Conservation (phyloP, 1,140 invertebrate genomes). For the Lasaia peninsularis region DNA sequence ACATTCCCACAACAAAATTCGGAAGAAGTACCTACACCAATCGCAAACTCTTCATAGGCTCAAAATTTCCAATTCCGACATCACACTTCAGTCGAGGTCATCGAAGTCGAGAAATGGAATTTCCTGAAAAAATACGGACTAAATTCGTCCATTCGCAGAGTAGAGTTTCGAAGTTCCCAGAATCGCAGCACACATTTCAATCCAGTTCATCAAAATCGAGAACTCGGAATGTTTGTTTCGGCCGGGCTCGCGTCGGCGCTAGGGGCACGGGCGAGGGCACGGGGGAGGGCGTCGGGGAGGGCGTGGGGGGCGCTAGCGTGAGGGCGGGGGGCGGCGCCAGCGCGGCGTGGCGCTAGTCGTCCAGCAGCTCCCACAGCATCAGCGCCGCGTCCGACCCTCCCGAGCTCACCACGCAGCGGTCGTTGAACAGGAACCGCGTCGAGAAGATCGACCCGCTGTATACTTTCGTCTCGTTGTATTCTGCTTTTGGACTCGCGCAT, state of each 20-base stretch:
- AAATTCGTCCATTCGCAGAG: too few species aligned
- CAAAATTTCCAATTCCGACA: too few species aligned
- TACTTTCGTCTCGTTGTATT: constrained; percentile 92
- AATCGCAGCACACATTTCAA: constrained; percentile 28
- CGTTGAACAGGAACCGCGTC: constrained; percentile 90
- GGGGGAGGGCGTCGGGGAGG: constrained; percentile 49
- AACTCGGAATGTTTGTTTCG: constrained; percentile 48
- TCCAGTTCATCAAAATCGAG: constrained; percentile 62
- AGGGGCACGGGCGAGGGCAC: constrained; percentile 15
- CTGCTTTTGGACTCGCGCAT: constrained; percentile 88
- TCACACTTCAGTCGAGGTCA: too few species aligned
- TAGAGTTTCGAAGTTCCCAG: not conserved
- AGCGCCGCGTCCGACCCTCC: constrained; percentile 94
- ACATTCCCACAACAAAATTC: too few species aligned
- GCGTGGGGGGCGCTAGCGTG: constrained; percentile 59
- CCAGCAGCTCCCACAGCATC: constrained; percentile 94
- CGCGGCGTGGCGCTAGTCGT: constrained; percentile 80
- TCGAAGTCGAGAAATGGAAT: not conserved
- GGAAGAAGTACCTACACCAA: too few species aligned
- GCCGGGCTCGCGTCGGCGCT: constrained; percentile 18
- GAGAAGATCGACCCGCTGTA: constrained; percentile 92
- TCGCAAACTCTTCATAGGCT: too few species aligned
- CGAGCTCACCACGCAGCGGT: constrained; percentile 90
- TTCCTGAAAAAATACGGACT: too few species aligned
- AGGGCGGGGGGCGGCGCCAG: constrained; percentile 51